Percentiles rank a stretch among this genome's conserved stretches.
Conservation (phyloP, 2,113 vertebrate genomes). For the Phalacrocorax aristotelis region DNA sequence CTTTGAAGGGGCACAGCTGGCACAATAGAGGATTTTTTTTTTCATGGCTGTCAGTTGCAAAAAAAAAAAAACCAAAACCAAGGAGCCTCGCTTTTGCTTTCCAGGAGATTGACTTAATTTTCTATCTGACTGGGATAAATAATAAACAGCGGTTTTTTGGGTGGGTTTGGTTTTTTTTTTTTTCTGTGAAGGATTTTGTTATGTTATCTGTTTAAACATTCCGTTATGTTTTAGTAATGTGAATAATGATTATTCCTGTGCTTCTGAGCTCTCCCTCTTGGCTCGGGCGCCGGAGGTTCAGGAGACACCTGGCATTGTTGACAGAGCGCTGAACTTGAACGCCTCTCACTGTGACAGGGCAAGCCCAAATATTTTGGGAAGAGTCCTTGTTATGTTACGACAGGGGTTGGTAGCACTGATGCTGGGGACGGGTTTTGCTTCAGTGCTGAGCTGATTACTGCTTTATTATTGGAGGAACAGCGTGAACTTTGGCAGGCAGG, state of each 20-base stretch:
- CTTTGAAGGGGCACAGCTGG: background rate
- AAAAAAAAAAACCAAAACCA: background rate
- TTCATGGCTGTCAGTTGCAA: background rate
- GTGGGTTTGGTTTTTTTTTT: background rate
- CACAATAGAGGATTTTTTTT: background rate
- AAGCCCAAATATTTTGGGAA: constrained; percentile 56
- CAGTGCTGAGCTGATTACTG: background rate
- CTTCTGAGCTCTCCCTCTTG: constrained; percentile 55
- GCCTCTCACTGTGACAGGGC: constrained; percentile 52
- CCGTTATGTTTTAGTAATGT: constrained; percentile 55
- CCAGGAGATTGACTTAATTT: constrained; percentile 35
- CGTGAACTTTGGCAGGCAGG: background rate
- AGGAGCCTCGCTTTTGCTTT: background rate
- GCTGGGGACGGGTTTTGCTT: background rate
- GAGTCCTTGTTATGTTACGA: constrained; percentile 51
- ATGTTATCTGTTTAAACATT: constrained; percentile 64
- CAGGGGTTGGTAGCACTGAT: constrained; percentile 4
- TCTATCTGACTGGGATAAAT: constrained; percentile 47
- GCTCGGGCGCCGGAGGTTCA: constrained; percentile 2
- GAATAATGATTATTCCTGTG: constrained; percentile 47
- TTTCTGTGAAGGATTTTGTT: constrained; percentile 32
- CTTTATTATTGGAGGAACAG: constrained; percentile 13
- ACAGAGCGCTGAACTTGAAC: constrained; percentile 49
- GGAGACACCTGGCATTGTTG: constrained; percentile 57
- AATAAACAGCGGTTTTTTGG: background rate